Evolutionary conservation across 2,888 invertebrate genomes (phyloP), one percentile per base, ranked within the genome.

Genomic region (Ormyrus nitidulus): DNA sequence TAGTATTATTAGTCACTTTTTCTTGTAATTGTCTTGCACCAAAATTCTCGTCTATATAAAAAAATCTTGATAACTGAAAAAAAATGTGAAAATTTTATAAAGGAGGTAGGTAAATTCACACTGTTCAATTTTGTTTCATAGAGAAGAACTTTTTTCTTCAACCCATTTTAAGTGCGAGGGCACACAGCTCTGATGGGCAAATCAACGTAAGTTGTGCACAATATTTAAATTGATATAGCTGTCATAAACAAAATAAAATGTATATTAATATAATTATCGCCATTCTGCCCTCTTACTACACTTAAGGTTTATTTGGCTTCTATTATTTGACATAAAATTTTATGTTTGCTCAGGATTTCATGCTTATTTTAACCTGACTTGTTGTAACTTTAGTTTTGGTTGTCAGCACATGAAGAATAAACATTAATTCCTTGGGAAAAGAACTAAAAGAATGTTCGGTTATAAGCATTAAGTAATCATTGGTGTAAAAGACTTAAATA

Each of bases 91-190:
- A 65, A 51, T 71, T 54, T 51, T n/a, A 64, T 56, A 5, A 19
- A 44, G 65, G 69, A 69, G 74, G 54, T 80, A 68, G 81, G 61
- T 82, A 74, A 84, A 85, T 84, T 84, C 85, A 83, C 85, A 85
- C 85, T 85, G 76, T 84, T 85, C 82, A 83, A 83, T 89, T 89
- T 88, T 89, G 85, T 85, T 89, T 88, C 86, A 85, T 89, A 89
- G 89, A 89, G 86, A 88, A 88, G 85, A 88, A 80, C 70, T 76
- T 87, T 85, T 89, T 86, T 88, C 86, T 89, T 82, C 80, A 77
- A 86, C 86, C 88, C 86, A 84, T 87, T 88, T 86, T 88, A 89
- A 88, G 86, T 84, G 83, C 84, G 86, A 84, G 81, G 88, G 84
- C 84, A 86, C 85, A 87, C 85, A 84, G 86, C 88, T 89, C 88